Evolutionary conservation across 2,888 invertebrate species (phyloP).

Genomic region (Erebia epiphron): DNA sequence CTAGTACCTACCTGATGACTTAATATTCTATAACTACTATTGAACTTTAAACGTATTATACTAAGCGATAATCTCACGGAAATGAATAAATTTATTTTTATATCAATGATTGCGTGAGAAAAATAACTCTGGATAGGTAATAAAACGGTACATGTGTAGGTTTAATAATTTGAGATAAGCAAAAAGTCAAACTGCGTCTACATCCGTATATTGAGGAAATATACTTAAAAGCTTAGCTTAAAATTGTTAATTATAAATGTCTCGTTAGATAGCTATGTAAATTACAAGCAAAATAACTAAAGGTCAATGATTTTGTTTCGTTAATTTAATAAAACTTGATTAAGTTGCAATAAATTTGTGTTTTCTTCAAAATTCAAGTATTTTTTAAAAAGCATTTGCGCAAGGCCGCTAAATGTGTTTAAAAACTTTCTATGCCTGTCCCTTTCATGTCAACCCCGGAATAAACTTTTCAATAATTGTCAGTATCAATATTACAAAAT

Average conservation of each 20-base stretch:
- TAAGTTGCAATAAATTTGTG: no score
- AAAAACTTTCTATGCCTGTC: no score
- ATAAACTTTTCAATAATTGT: no score
- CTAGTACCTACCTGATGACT: slow-evolving; percentile 3
- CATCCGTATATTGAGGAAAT: slow-evolving; percentile 4
- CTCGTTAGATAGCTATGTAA: background rate
- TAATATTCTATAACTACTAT: background rate
- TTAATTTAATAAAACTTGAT: no score
- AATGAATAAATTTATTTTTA: slow-evolving; percentile 38
- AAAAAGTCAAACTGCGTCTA: slow-evolving; percentile 12
- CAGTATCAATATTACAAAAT: no score
- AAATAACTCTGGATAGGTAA: slow-evolving; percentile 21
- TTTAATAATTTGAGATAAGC: slow-evolving; percentile 1
- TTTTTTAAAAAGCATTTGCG: no score
- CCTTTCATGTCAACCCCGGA: no score
- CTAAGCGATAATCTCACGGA: slow-evolving; percentile 26
- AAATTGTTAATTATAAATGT: no score
- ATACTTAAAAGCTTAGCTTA: background rate
- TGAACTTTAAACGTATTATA: background rate
- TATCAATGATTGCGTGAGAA: slow-evolving; percentile 42
- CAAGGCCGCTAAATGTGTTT: no score
- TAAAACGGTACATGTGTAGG: slow-evolving; percentile 32
- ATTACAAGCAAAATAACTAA: background rate
- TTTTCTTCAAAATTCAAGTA: no score
- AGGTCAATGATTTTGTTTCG: no score